Base-by-base conservation (phyloP, 2,888 invertebrate species). In the Archaeoteleia sp. region DNA sequence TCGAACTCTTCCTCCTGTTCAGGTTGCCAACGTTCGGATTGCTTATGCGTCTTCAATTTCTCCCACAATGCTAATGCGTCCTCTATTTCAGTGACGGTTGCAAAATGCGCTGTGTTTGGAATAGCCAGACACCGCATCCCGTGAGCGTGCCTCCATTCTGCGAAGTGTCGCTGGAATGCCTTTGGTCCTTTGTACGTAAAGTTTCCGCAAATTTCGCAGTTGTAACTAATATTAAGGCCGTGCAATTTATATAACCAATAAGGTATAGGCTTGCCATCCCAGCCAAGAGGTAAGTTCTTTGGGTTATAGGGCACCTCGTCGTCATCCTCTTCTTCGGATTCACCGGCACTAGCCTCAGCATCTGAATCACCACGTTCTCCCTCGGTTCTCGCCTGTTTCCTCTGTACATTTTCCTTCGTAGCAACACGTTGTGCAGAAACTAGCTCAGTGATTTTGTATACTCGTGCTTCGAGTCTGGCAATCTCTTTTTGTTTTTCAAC, bases 201-300 rank as follows among this genome's bases (percentile, higher is more conserved):
- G 87, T 99, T 99, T 14, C 99, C 99, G 85, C 99, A 99, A 72
- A 99, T 99, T 86, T 99, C 99, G 85, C 99, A 99, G 62, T 95
- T 96, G 86, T 98, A 99, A 83, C 96, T 97, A 68, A 99, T 97
- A 85, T 99, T 99, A 6, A 99, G 88, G 0, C 99, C 99, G 82
- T 99, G 99, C 3, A 99, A 88, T 85, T 99, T 99, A 87, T 99
- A 99, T 53, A 99, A 86, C 98, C 98, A 98, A 86, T 98, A 98
- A 0, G 98, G 98, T 72, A 92, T 92, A 0, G 92, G 92, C 84
- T 98, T 98, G 53, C 98, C 98, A 86, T 98, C 98, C 98, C 98
- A 99, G 0, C 98, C 99, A 0, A 99, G 90, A 0, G 99, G 99
- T 54, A 99, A 87, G 87, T 99, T 99, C 87, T 99, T 99, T 0